These are phyloP conservation scores for Pan paniscus DNA, from an alignment of 2,113 vertebrate genomes.

Conservation along the genomic window DNA sequence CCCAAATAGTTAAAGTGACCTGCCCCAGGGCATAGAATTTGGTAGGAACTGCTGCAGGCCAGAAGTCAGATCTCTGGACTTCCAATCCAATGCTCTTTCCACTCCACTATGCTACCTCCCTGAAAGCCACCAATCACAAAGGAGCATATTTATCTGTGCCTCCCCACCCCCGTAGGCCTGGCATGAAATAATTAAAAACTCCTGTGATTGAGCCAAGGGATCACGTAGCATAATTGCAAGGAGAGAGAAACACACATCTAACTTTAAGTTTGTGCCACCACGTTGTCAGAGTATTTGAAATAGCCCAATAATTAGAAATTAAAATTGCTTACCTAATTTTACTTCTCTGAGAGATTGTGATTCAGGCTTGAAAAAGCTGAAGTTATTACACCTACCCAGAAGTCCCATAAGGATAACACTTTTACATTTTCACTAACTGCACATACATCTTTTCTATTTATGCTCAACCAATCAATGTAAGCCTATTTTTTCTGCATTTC, in stretches of 20 bases:
- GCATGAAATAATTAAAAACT: background rate
- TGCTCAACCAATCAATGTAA: background rate
- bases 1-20: background rate
- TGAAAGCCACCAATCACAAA: background rate
- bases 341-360: background rate
- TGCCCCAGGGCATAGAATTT: background rate
- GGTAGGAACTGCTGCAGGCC: background rate
- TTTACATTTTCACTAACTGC: background rate
- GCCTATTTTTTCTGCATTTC: background rate
- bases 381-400: background rate
- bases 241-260: background rate
- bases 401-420: background rate
- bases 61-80: background rate
- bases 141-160: background rate
- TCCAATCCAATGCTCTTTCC: background rate
- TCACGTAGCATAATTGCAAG: background rate
- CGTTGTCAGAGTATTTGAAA: conserved; percentile 41
- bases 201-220: background rate
- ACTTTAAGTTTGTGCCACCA: background rate
- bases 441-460: background rate
- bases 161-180: background rate
- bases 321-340: conserved; percentile 49
- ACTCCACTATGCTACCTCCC: background rate
- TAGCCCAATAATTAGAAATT: conserved; percentile 38
- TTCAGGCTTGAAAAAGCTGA: background rate